Conservation (phyloP, 2,888 invertebrate genomes). For the Lasioglossum villosulum region DNA sequence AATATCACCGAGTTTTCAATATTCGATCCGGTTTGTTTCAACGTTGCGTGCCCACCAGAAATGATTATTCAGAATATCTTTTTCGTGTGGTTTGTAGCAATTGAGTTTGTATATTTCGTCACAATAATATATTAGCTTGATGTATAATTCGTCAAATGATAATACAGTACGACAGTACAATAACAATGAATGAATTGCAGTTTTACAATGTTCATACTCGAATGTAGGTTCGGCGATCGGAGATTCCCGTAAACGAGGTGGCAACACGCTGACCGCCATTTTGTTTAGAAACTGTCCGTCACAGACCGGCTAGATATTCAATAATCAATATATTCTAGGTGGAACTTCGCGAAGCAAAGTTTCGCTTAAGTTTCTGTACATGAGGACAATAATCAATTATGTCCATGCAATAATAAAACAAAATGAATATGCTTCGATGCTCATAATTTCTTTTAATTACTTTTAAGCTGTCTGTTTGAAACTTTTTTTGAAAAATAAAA, state of each 20-base stretch:
- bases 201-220: neutral
- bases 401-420: neutral
- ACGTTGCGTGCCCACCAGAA: neutral
- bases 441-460: neutral
- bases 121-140: neutral
- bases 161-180: neutral
- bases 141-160: neutral
- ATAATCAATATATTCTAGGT: constrained; percentile 17
- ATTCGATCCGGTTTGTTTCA: neutral
- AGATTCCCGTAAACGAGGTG: neutral
- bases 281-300: constrained; percentile 17
- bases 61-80: neutral
- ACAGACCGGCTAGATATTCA: constrained; percentile 4
- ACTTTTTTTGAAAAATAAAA: neutral
- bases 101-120: neutral
- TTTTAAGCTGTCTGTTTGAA: neutral
- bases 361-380: neutral
- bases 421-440: neutral
- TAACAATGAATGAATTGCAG: neutral
- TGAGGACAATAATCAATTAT: neutral
- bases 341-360: constrained; percentile 1
- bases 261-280: constrained; percentile 15
- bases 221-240: neutral
- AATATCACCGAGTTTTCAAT: neutral
- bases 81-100: too few species aligned